A percentile compares a stretch with the other conserved stretches of the same genome.
Evolutionary conservation across 2,888 invertebrate species (phyloP).

Genomic region (Idaea biselata): DNA sequence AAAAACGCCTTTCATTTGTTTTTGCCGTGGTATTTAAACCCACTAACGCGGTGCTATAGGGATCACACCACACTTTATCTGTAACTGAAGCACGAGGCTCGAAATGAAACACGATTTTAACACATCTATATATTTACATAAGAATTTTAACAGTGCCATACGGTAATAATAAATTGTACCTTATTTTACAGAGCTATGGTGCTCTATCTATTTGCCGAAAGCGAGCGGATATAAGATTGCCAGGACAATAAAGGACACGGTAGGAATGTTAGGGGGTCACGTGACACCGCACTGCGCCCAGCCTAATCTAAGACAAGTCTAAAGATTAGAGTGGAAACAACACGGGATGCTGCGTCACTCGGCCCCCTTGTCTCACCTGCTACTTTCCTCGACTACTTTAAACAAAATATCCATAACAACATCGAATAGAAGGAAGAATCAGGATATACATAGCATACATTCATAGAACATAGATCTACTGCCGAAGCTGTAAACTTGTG

Average conservation of each 20-base stretch:
- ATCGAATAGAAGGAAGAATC: constrained; percentile 43
- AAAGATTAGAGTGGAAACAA: constrained; percentile 66
- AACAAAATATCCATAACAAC: constrained; percentile 39
- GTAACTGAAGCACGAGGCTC: background rate
- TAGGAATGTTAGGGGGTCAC: constrained; percentile 48
- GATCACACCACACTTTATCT: no score
- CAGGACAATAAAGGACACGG: constrained; percentile 48
- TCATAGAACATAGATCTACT: constrained; percentile 37
- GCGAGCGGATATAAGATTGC: constrained; percentile 65
- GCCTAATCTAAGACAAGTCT: constrained; percentile 57
- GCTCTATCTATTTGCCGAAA: constrained; percentile 52
- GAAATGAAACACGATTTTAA: constrained; percentile 68
- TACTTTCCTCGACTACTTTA: constrained; percentile 44
- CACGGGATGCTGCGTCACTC: constrained; percentile 71
- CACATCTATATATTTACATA: constrained; percentile 81
- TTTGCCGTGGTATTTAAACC: background rate
- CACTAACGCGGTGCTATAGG: no score
- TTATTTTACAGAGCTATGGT: constrained; percentile 57
- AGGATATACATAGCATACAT: constrained; percentile 37
- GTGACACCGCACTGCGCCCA: constrained; percentile 65
- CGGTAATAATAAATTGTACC: constrained; percentile 62
- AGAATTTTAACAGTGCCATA: constrained; percentile 78
- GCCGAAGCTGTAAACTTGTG: constrained; percentile 42
- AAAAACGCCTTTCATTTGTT: background rate
- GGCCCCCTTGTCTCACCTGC: constrained; percentile 43